Percentiles rank a stretch among this genome's conserved stretches.
Evolutionary conservation across 2,888 invertebrate species (phyloP).

Genomic region (Tryphoninae sp.): DNA sequence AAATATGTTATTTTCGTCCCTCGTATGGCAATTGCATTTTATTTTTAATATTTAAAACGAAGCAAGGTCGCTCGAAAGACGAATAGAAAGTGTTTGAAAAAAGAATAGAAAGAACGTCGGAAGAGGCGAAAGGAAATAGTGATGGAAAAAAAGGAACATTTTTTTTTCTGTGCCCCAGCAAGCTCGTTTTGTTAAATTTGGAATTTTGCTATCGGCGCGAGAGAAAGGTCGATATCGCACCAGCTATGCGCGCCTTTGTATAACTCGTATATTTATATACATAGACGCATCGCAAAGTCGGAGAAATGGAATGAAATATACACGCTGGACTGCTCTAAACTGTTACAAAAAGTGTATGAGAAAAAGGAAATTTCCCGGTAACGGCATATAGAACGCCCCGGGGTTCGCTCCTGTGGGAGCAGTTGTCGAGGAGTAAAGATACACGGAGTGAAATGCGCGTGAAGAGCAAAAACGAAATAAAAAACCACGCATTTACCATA

Average conservation of each 20-base stretch:
- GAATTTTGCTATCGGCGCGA: slow-evolving; percentile 39
- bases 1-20: slow-evolving; percentile 4
- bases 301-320: slow-evolving; percentile 47
- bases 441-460: slow-evolving; percentile 18
- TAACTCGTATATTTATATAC: background rate
- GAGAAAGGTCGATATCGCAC: background rate
- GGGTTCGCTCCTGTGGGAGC: slow-evolving; percentile 21
- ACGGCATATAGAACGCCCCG: slow-evolving; percentile 18
- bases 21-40: too few species aligned
- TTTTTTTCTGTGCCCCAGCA: background rate
- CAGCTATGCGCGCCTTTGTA: background rate
- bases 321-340: slow-evolving; percentile 17
- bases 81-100: too few species aligned
- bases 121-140: background rate
- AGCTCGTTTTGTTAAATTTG: slow-evolving; percentile 23
- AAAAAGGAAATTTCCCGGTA: slow-evolving; percentile 8
- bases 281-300: background rate
- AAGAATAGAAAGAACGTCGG: too few species aligned
- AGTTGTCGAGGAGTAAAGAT: slow-evolving; percentile 32
- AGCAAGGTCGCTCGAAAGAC: background rate
- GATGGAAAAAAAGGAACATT: background rate
- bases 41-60: background rate
- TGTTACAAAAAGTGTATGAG: slow-evolving; percentile 24
- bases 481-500: background rate
- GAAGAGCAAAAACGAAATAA: slow-evolving; percentile 1